Conservation (phyloP, 2,888 invertebrate genomes). For the Lomographa bimaculata region DNA sequence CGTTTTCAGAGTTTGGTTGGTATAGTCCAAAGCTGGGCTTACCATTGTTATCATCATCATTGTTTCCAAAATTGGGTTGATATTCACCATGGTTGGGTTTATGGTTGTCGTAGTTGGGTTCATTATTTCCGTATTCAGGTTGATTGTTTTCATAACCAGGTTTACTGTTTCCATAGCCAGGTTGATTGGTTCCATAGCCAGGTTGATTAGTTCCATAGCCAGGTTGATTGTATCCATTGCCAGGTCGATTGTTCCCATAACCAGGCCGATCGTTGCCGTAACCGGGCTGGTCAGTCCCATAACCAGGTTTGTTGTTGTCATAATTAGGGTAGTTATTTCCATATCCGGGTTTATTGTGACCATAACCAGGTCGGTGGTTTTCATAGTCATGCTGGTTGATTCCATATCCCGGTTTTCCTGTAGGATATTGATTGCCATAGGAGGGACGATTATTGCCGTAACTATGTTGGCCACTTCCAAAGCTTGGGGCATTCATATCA, state of each 20-base stretch:
- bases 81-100: constrained; percentile 4
- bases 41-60: too few relatives aligned
- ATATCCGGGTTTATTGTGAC: constrained; percentile 5
- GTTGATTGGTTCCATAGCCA: constrained; percentile 14
- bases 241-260: constrained; percentile 10
- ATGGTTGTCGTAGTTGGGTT: constrained; percentile 2
- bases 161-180: constrained; percentile 19
- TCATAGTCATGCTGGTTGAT: constrained; percentile 4
- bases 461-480: too few relatives aligned
- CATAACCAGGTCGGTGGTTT: not conserved
- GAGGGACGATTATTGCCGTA: constrained; percentile 21
- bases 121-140: constrained; percentile 13
- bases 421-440: too few relatives aligned
- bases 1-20: constrained; percentile 4
- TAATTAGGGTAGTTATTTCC: constrained; percentile 10
- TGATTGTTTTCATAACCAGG: constrained; percentile 20
- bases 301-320: constrained; percentile 12
- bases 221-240: constrained; percentile 12
- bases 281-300: constrained; percentile 12
- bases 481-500: constrained; percentile 1
- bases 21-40: too few relatives aligned
- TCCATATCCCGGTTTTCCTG: not conserved
- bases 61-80: constrained; percentile 18
- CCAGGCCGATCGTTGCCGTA: constrained; percentile 16
- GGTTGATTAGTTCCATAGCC: constrained; percentile 16